Conservation (phyloP, 2,797 vertebrate species). For the Malurus leucopterus region DNA sequence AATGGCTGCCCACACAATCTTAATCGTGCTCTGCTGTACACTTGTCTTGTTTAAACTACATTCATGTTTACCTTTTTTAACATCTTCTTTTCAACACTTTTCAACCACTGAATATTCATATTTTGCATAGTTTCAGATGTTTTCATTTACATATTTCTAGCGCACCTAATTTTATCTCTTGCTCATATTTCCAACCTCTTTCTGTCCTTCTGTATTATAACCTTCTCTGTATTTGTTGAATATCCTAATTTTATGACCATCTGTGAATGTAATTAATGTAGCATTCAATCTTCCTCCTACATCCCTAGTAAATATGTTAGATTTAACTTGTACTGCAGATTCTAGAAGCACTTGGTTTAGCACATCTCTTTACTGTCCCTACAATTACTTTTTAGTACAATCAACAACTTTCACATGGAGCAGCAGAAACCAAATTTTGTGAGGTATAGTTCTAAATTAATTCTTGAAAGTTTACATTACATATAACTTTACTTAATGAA, state of each 20-base stretch:
- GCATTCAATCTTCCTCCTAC: conserved; percentile 21
- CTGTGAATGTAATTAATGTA: conserved; percentile 41
- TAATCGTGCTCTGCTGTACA: neutral
- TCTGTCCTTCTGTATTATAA: conserved; percentile 40
- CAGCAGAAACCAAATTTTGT: neutral
- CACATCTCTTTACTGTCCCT: neutral
- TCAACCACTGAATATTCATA: neutral
- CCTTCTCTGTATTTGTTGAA: neutral
- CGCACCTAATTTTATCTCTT: conserved; percentile 14
- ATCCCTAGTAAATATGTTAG: neutral
- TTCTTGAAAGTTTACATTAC: neutral
- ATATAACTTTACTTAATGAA: neutral
- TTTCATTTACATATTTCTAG: conserved; percentile 11
- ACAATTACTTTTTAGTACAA: neutral
- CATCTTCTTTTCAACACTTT: neutral
- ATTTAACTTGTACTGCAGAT: neutral
- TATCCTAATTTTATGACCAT: conserved; percentile 21
- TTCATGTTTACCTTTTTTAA: neutral
- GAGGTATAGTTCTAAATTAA: neutral
- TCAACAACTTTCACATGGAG: neutral
- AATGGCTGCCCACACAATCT: neutral
- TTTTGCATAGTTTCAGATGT: conserved; percentile 13
- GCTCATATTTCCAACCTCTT: neutral
- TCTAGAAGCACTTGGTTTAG: neutral
- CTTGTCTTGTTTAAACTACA: neutral